Evolutionary conservation across 2,888 invertebrate genomes (phyloP), one percentile per base, ranked within the genome.

Genomic region (Spodoptera picta): DNA sequence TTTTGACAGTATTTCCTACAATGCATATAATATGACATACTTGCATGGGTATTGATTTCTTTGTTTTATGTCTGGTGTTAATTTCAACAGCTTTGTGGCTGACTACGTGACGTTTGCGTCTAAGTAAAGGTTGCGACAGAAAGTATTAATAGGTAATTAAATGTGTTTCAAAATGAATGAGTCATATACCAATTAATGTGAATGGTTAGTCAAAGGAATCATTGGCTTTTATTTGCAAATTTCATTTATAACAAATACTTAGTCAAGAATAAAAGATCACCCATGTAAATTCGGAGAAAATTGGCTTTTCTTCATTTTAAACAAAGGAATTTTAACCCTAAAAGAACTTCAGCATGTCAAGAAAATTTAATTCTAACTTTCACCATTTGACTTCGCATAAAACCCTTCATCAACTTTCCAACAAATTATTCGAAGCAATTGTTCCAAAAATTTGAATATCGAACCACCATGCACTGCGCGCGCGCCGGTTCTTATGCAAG

Each of bases 381-480:
- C 76, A 69, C 68, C 64, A 58, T 50, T 60, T 45, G 59, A 52
- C 59, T 19, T 52, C 62, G 53, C 72, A 81, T 76, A 71, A 73
- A 71, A 70, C 66, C 75, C 72, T 75, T 67, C 56, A 69, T 64
- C 63, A 59, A 75, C 77, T 81, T 82, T 81, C 81, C 82, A 76
- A 72, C 77, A 59, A 75, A 73, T 61, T 53, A 74, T 69, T 73
- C 54, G 65, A 65, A 73, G 73, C 77, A 79, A 76, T 75, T 73
- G 81, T 76, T 80, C 75, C 67, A 75, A 82, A 85, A 85, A 84
- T 80, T 85, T 86, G 86, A 82, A 83, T 80, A 82, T 79, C 75
- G 69, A 72, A 80, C 76, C 75, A 65, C 73, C 76, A 83, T 80
- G 79, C 75, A 57, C 75, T 71, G 72, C 78, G 76, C 68, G 56